Evolutionary conservation across 2,888 invertebrate genomes (phyloP).

Genomic region (Mythimna albipuncta): DNA sequence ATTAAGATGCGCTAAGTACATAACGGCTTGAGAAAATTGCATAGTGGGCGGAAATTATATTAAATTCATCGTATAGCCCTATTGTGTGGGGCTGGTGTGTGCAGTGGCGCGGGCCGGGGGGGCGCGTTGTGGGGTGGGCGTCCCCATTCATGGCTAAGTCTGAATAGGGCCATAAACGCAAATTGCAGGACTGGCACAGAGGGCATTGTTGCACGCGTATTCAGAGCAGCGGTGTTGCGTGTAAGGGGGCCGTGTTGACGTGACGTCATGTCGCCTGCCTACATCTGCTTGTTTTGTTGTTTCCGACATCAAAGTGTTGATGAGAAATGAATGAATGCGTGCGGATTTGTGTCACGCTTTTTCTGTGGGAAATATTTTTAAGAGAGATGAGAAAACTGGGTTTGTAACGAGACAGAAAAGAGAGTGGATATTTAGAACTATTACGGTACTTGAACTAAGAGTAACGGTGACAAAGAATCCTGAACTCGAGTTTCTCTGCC

Average conservation of each 20-base stretch:
- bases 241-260: conserved; percentile 49
- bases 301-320: conserved; percentile 49
- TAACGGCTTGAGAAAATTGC: conserved; percentile 64
- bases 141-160: conserved; percentile 72
- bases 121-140: conserved; percentile 61
- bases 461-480: not conserved
- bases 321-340: conserved; percentile 50
- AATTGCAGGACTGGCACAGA: conserved; percentile 74
- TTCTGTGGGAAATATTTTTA: conserved; percentile 38
- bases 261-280: conserved; percentile 39
- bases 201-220: conserved; percentile 58
- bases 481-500: not conserved
- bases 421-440: not conserved
- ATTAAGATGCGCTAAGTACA: conserved; percentile 37
- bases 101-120: conserved; percentile 60
- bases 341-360: conserved; percentile 42
- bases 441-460: not conserved
- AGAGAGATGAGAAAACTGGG: conserved; percentile 18
- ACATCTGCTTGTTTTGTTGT: conserved; percentile 49
- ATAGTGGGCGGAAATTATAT: conserved; percentile 72
- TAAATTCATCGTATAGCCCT: conserved; percentile 68
- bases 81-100: conserved; percentile 63
- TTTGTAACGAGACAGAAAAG: not conserved
- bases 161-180: conserved; percentile 77
- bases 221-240: conserved; percentile 51